Evolutionary conservation across 2,888 invertebrate genomes (phyloP).

Genomic region (Drosophila leonis): DNA sequence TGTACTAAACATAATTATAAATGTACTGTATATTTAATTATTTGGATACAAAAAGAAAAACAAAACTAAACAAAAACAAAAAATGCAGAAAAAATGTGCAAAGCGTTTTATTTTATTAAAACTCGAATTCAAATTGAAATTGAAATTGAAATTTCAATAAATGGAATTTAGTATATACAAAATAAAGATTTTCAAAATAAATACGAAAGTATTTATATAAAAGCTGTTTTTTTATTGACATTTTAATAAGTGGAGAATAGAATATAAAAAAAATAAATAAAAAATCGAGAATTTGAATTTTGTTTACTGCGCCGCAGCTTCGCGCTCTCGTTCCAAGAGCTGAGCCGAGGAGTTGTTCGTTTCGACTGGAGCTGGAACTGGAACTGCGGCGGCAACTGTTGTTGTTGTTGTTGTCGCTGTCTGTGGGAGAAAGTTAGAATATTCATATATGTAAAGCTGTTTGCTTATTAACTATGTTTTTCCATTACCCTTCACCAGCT

Average conservation of each 20-base stretch:
- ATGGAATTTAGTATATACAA: conserved; percentile 30
- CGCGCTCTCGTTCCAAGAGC: conserved; percentile 62
- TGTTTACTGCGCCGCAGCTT: conserved; percentile 57
- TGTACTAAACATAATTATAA: conserved; percentile 77
- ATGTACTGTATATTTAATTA: conserved; percentile 82
- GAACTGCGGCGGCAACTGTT: neutral
- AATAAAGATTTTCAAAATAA: conserved; percentile 25
- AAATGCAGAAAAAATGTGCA: conserved; percentile 17
- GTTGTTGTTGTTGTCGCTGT: conserved; percentile 23
- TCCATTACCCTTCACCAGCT: conserved; percentile 58
- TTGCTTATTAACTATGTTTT: conserved; percentile 4
- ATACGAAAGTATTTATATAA: conserved; percentile 20
- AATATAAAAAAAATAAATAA: conserved; percentile 31
- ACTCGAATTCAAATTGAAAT: too few relatives aligned
- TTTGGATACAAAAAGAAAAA: conserved; percentile 69
- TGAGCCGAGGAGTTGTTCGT: conserved; percentile 47
- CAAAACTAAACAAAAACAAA: conserved; percentile 39
- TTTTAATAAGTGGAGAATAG: conserved; percentile 52
- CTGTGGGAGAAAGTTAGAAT: conserved; percentile 35
- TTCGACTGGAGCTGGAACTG: conserved; percentile 3
- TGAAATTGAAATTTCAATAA: conserved; percentile 41
- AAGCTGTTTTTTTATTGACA: conserved; percentile 54
- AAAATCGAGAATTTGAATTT: conserved; percentile 26
- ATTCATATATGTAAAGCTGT: conserved; percentile 12
- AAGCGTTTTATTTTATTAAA: conserved; percentile 52